Percentiles rank a stretch among this genome's conserved stretches.
Evolutionary conservation across 30 jellyfish, hydroid and myxozoan species (phyloP).

Genomic region (Turritopsis rubra): DNA sequence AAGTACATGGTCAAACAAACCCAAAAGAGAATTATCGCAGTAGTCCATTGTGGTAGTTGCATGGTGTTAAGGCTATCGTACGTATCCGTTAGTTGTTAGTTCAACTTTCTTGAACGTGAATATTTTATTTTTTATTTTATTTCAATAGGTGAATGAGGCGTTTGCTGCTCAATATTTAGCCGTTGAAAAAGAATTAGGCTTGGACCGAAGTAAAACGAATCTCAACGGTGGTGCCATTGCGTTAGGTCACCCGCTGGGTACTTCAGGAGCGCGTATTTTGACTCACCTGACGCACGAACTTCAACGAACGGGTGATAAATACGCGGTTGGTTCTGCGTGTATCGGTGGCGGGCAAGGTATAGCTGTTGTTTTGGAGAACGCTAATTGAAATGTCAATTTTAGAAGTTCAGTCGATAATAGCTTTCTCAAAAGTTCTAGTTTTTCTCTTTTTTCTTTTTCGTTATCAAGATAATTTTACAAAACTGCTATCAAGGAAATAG

Average conservation of each 20-base stretch:
- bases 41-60: too few species aligned
- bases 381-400: not conserved
- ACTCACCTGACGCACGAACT: slow-evolving; percentile 75
- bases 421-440: too few species aligned
- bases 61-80: too few species aligned
- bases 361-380: slow-evolving; percentile 76
- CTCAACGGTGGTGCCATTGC: slow-evolving; percentile 96
- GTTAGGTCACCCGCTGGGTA: slow-evolving; percentile 86
- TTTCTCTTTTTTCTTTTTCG: too few species aligned
- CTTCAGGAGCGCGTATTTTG: slow-evolving; percentile 86
- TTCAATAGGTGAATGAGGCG: slow-evolving; percentile 78
- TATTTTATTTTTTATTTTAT: not conserved
- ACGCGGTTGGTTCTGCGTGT: slow-evolving; percentile 95
- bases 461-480: too few species aligned
- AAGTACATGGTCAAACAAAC: too few species aligned
- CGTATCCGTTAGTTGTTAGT: too few species aligned
- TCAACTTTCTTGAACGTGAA: not conserved
- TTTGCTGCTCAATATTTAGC: slow-evolving; percentile 89
- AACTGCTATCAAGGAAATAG: too few species aligned
- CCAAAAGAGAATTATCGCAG: too few species aligned
- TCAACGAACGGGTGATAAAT: slow-evolving; percentile 53
- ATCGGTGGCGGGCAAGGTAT: slow-evolving; percentile 98
- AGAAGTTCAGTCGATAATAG: too few species aligned
- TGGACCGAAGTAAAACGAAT: slow-evolving; percentile 66
- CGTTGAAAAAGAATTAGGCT: slow-evolving; percentile 72